Evolutionary conservation across 2,797 vertebrate genomes (phyloP), one percentile per base, ranked within the genome.

Genomic region (Microctenopoma stevenorrisi): DNA sequence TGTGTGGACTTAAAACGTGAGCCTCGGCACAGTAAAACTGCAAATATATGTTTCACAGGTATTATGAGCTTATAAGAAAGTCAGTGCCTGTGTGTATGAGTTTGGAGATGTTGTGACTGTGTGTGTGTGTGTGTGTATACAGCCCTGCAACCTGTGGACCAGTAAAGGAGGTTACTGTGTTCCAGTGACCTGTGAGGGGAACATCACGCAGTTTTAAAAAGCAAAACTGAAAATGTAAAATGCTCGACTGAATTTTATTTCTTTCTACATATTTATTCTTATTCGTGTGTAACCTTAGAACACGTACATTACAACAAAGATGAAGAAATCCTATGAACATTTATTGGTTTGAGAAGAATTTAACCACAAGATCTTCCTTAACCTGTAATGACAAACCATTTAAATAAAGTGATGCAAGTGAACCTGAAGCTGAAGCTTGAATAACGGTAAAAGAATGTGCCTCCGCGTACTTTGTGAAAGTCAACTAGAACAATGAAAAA

Each of bases 251-350:
- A 72, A 63, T 72, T 72, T 42, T 77, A 40, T 86, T 81, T 67
- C 43, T 86, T 80, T 80, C 26, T 49, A 46, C 66, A 68, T 91
- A 90, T 92, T 88, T 92, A 89, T 88, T 89, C 81, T 67, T 60
- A 67, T 68, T 74, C 56, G 66, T 58, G 53, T 79, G 66, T 81
- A 76, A 86, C 66, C 70, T 59, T 56, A 37, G 38, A 70, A 67
- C 44, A 48, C 59, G 59, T 64, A 71, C 78, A 87, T 28, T 65
- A 66, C 57, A 71, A 70, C 35, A 78, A 52, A 64, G 40, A 61
- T 49, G 10, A 64, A 80, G 70, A 22, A 66, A 66, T 42, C 72
- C 78, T 80, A 79, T 52, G 79, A 69, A 77, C 1, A 4, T 59
- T 76, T 60, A 18, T 48, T 33, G n/a, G 50, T 72, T 76, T 13